These are phyloP conservation scores for Myoxocephalus aenaeus DNA, from an alignment of 2,797 vertebrate genomes.

Conservation along the genomic window DNA sequence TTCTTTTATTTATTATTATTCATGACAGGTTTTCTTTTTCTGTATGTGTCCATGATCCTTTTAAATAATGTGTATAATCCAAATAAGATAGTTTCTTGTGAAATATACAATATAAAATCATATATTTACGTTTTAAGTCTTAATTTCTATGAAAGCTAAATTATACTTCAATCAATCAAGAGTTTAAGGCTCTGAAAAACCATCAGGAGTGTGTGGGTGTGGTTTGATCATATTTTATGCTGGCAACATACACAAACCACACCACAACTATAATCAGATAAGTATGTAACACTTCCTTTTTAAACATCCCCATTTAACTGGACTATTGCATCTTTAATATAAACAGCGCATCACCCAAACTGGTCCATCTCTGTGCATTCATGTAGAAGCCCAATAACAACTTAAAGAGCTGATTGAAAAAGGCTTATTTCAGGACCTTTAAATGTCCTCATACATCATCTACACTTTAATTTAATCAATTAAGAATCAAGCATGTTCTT, in stretches of 20 bases:
- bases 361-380: background rate
- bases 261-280: no score
- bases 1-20: no score
- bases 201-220: background rate
- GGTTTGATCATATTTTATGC: background rate
- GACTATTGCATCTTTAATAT: background rate
- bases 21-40: background rate
- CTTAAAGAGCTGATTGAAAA: background rate
- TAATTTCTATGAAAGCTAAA: no score
- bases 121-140: no score
- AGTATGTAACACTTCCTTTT: background rate
- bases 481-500: constrained; percentile 6
- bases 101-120: no score
- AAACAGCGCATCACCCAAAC: background rate
- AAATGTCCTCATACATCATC: constrained; percentile 11
- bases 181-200: background rate
- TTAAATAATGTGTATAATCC: background rate
- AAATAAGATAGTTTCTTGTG: background rate
- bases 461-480: constrained; percentile 3
- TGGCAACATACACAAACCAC: background rate
- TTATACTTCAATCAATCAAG: no score
- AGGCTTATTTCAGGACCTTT: background rate
- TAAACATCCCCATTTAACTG: background rate
- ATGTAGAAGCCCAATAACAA: background rate
- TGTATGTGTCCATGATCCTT: constrained; percentile 3